Evolutionary conservation across 2,113 vertebrate genomes (phyloP).

Genomic region (Lutjanus erythropterus): DNA sequence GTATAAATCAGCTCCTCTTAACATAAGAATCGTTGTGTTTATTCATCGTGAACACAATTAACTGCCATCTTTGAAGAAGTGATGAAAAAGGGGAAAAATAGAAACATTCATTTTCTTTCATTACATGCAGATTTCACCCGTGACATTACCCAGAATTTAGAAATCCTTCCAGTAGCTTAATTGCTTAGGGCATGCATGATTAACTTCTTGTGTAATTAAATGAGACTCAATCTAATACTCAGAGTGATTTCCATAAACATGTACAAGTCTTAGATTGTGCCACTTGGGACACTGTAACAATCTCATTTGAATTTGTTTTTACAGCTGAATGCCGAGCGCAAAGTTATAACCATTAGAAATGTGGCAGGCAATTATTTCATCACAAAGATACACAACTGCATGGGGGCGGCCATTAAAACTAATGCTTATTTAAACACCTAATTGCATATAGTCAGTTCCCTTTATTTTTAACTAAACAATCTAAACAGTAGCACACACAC

Average conservation of each 20-base stretch:
- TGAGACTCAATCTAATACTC: slow-evolving; percentile 30
- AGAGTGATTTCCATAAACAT: slow-evolving; percentile 25
- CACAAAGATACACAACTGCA: slow-evolving; percentile 21
- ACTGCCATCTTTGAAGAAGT: slow-evolving; percentile 16
- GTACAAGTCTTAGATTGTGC: slow-evolving; percentile 18
- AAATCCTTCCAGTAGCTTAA: slow-evolving; percentile 28
- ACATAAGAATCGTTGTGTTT: not conserved
- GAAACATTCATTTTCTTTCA: slow-evolving; percentile 45
- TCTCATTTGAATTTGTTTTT: slow-evolving; percentile 45
- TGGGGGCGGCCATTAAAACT: not conserved
- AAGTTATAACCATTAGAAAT: slow-evolving; percentile 25
- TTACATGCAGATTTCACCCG: slow-evolving; percentile 46
- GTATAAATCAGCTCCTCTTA: slow-evolving; percentile 19
- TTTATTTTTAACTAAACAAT: slow-evolving; percentile 1
- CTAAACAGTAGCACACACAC: not conserved
- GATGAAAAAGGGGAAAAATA: slow-evolving; percentile 22
- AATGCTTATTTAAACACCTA: slow-evolving; percentile 16
- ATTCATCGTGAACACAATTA: slow-evolving; percentile 9
- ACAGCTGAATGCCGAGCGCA: slow-evolving; percentile 31
- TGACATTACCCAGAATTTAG: slow-evolving; percentile 22
- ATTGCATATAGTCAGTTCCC: not conserved
- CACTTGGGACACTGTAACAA: slow-evolving; percentile 34
- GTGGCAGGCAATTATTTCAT: slow-evolving; percentile 34
- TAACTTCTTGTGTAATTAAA: slow-evolving; percentile 59
- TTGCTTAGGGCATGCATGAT: slow-evolving; percentile 47